A percentile compares a stretch with the other conserved stretches of the same genome.
phyloP scores from a whole-genome alignment of 2,797 vertebrate species.

The Heliangelus exortis region DNA sequence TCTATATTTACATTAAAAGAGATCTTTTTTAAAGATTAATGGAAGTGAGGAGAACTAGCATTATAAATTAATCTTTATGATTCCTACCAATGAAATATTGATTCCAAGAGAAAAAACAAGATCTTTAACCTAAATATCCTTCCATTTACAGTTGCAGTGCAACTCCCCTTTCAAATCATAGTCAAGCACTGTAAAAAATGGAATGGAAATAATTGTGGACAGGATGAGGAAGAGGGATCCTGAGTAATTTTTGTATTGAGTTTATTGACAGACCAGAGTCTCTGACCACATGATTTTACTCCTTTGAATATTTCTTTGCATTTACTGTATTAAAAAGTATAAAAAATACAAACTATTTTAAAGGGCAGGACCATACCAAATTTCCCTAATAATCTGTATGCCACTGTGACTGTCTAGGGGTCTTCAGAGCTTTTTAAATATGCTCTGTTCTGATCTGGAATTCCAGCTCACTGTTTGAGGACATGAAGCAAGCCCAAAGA shows the following conservation, averaged over 20 bases:
- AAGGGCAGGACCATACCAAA: not conserved
- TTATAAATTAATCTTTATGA: not conserved
- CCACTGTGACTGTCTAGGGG: not conserved
- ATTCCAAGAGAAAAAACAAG: not conserved
- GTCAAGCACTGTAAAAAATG: not conserved
- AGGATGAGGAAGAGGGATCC: not conserved
- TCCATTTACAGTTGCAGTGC: not conserved
- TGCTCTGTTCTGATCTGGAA: not conserved
- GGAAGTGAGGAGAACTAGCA: not conserved
- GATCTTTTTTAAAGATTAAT: not conserved
- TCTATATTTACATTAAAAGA: not conserved
- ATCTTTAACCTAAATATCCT: slow-evolving; percentile 1
- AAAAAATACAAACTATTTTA: not conserved
- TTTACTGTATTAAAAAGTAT: not conserved
- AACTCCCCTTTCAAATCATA: not conserved
- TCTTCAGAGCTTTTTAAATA: not conserved
- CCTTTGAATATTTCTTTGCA: not conserved
- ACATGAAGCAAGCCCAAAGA: not conserved
- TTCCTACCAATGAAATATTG: not conserved
- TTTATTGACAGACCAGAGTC: not conserved
- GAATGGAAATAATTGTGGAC: not conserved
- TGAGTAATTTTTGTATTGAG: not conserved
- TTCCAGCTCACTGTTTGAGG: not conserved
- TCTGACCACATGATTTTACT: not conserved
- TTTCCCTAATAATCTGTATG: not conserved